These are phyloP conservation scores for Noctilio leporinus DNA, from an alignment of 2,113 vertebrate genomes.

Conservation along the genomic window DNA sequence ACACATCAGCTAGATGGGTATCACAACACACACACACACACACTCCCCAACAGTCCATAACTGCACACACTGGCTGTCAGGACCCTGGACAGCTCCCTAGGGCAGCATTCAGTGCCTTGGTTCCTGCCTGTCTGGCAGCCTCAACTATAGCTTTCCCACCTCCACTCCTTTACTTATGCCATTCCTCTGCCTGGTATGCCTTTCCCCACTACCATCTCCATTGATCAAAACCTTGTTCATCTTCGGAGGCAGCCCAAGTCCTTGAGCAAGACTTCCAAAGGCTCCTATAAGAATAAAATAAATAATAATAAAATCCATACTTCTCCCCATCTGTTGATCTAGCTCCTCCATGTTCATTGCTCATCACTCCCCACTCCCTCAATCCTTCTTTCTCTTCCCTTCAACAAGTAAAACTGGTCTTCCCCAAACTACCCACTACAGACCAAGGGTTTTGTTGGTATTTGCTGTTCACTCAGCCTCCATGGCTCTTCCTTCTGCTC, in stretches of 20 bases:
- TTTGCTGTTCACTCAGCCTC: background rate
- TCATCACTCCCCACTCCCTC: background rate
- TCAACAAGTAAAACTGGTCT: background rate
- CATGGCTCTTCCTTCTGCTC: background rate
- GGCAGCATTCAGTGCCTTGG: rapidly evolving
- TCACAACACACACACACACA: slow-evolving; percentile 21
- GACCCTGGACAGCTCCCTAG: slow-evolving; percentile 48
- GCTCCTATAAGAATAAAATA: background rate
- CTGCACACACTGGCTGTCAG: background rate
- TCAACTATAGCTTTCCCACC: background rate
- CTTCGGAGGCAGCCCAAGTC: background rate
- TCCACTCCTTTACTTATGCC: background rate
- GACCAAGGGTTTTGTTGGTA: background rate
- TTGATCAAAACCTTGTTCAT: background rate
- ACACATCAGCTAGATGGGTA: slow-evolving; percentile 62
- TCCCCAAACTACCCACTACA: background rate
- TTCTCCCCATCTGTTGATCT: background rate
- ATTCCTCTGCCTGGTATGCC: background rate
- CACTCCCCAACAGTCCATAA: background rate
- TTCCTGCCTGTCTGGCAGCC: background rate
- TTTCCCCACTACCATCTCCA: background rate
- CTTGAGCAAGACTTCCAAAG: background rate
- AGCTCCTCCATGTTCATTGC: background rate
- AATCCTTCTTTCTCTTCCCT: background rate
- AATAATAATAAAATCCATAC: background rate